Evolutionary conservation across 2,888 invertebrate genomes (phyloP).

Genomic region (Crepidodera aurea): DNA sequence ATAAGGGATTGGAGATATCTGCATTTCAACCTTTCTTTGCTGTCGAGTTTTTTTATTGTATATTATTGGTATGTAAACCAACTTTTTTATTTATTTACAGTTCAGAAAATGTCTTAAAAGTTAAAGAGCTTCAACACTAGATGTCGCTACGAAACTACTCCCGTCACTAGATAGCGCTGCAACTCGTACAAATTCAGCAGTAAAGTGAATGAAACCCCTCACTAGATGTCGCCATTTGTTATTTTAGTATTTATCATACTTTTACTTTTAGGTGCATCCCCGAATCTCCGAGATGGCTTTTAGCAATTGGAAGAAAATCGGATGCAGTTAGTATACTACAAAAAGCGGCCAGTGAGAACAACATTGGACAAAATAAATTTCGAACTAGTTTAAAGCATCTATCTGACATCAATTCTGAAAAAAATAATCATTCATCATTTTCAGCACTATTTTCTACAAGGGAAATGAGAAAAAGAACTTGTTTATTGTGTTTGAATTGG

Average conservation of each 20-base stretch:
- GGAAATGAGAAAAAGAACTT: slow-evolving; percentile 64
- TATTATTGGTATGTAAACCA: slow-evolving; percentile 63
- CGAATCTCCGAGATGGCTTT: slow-evolving; percentile 72
- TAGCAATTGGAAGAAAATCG: slow-evolving; percentile 65
- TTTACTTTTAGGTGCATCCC: slow-evolving; percentile 61
- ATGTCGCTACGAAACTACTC: no score
- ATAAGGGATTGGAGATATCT: slow-evolving; percentile 70
- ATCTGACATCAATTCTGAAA: slow-evolving; percentile 43
- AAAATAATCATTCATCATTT: slow-evolving; percentile 54
- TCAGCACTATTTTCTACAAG: slow-evolving; percentile 62
- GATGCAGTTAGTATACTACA: slow-evolving; percentile 63
- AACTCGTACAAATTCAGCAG: no score
- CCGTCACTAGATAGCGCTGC: no score
- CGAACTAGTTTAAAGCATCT: slow-evolving; percentile 38
- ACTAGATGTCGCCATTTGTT: no score
- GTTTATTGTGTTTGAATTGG: slow-evolving; percentile 66
- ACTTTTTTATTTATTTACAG: no score
- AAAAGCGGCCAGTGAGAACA: slow-evolving; percentile 56
- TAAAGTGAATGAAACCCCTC: no score
- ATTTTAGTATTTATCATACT: neutral
- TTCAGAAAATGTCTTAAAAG: neutral
- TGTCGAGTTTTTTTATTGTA: slow-evolving; percentile 64
- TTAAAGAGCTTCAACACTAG: no score
- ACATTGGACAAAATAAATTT: slow-evolving; percentile 42
- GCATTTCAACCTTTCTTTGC: slow-evolving; percentile 65